Base-by-base conservation (phyloP, 2,113 vertebrate species). In the Seriola aureovittata region DNA sequence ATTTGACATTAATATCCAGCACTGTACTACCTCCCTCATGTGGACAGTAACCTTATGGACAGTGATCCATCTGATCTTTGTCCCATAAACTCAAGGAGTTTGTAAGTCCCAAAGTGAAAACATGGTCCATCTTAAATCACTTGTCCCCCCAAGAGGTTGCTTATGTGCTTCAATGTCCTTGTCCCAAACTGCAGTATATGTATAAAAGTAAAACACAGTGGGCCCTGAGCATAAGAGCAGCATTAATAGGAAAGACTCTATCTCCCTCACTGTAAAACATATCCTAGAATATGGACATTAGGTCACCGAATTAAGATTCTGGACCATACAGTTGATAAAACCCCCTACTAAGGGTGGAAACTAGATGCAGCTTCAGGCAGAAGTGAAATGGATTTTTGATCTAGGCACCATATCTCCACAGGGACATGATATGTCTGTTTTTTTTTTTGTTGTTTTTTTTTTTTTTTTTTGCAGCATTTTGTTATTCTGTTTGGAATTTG, bases 11-110 rank as follows among this genome's bases (percentile, higher is more conserved):
- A 19, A 32, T 42, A 36, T 4, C 19, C 32, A 46, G 10, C 34
- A 36, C 29, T 63, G 23, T 72, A 10, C 42, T 42, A 8, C 34
- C 36, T 67, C 55, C 62, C 46, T 55, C 3, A 0, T 23, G 75
- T 66, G 72, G 36, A 76, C 29, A 40, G 12, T 34, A 44, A n/a
- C 44, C 42, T 62, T 25, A 62, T 65, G 60, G 42, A 58, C 62
- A 84, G 65, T 55, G 50, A 25, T 72, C 25, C 46, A 34, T 76
- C n/a, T 72, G 63, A 58, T 21, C 78, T 84, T 79, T 75, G 71
- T 82, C 67, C 80, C 67, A 85, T 60, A 79, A 86, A 86, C 78
- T 82, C 66, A 79, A 85, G 77, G 78, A 83, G 72, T 78, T 34
- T 85, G 36, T 63, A 64, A 86, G 81, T 87, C 79, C 75, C 81